These are phyloP conservation scores for Hypocryptadius cinnamomeus DNA, from an alignment of 2,113 vertebrate genomes.

Conservation along the genomic window DNA sequence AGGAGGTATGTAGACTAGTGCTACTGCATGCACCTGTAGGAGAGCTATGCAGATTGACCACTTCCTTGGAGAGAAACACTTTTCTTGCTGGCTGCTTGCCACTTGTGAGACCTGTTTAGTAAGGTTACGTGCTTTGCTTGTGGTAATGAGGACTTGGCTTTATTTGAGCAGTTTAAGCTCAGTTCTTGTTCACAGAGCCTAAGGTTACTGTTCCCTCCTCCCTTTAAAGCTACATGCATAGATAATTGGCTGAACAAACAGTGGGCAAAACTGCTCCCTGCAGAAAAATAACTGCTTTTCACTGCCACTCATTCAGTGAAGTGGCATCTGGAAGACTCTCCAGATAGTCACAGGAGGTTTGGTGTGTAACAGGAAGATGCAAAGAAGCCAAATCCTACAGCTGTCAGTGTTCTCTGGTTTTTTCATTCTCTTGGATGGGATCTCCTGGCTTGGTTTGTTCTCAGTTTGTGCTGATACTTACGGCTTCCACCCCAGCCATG, in stretches of 20 bases:
- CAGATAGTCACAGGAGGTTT: constrained; percentile 42
- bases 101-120: not conserved
- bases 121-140: not conserved
- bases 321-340: constrained; percentile 56
- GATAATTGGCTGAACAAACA: constrained; percentile 58
- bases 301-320: constrained; percentile 41
- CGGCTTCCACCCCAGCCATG: not conserved
- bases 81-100: not conserved
- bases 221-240: constrained; percentile 8
- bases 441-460: constrained; percentile 30
- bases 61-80: not conserved
- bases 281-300: constrained; percentile 48
- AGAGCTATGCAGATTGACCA: not conserved
- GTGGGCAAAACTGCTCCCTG: constrained; percentile 28
- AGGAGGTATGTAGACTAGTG: not conserved
- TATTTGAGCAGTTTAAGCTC: not conserved
- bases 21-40: not conserved
- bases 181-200: constrained; percentile 7
- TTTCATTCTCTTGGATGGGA: constrained; percentile 13
- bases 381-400: constrained; percentile 46
- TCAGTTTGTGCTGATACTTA: constrained; percentile 35
- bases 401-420: not conserved
- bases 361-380: constrained; percentile 1
- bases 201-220: constrained; percentile 3
- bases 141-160: constrained; percentile 17